Percentiles rank a stretch among this genome's conserved stretches.
Conservation (phyloP, 2,797 vertebrate species). For the Semotilus atromaculatus region DNA sequence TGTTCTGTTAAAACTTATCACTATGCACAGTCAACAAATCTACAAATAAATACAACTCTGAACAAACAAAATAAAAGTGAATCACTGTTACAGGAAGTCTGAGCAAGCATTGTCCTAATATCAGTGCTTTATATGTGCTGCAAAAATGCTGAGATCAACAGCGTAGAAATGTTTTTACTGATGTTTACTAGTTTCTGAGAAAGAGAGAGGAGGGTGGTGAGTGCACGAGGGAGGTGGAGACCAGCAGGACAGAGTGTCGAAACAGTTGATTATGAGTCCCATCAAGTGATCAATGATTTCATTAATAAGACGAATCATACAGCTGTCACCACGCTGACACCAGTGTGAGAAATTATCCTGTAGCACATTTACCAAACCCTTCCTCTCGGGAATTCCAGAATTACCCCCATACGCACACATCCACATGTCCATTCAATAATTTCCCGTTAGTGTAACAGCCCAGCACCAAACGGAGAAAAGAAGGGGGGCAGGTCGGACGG, state of each 20-base stretch:
- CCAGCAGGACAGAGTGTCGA: slow-evolving; percentile 75
- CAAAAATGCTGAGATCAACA: not conserved
- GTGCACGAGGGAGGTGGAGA: slow-evolving; percentile 62
- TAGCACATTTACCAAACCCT: slow-evolving; percentile 48
- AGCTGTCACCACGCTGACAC: slow-evolving; percentile 93
- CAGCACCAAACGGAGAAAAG: slow-evolving; percentile 54
- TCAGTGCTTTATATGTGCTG: not conserved
- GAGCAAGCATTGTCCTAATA: not conserved
- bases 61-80: not conserved
- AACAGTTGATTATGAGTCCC: slow-evolving; percentile 94
- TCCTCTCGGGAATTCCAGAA: slow-evolving; percentile 30
- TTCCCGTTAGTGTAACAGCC: slow-evolving; percentile 76
- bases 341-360: slow-evolving; percentile 92
- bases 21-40: not conserved
- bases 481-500: slow-evolving; percentile 54
- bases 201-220: slow-evolving; percentile 30
- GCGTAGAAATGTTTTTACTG: not conserved
- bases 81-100: slow-evolving; percentile 44
- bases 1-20: not conserved
- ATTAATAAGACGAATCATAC: slow-evolving; percentile 99
- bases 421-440: slow-evolving; percentile 82
- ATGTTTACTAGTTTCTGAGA: slow-evolving; percentile 7
- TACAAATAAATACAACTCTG: not conserved
- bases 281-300: slow-evolving; percentile 99
- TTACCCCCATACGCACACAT: slow-evolving; percentile 46